Evolutionary conservation across 2,888 invertebrate species (phyloP).

Genomic region (Matsumyia berberina): DNA sequence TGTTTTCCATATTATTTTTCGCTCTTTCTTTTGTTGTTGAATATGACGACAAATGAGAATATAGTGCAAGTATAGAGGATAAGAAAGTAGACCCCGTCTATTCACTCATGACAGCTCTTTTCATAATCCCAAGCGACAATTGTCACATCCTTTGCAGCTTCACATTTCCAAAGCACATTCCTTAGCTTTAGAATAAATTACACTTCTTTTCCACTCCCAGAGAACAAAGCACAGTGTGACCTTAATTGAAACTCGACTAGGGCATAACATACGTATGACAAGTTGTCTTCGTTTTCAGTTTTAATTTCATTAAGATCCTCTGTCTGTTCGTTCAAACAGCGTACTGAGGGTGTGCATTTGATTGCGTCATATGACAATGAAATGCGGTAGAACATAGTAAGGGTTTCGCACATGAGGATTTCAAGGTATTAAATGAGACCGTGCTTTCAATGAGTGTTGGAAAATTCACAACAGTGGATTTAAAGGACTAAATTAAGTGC

Average conservation of each 20-base stretch:
- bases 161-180: neutral
- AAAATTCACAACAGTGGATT: no score
- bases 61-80: no score
- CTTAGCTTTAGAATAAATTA: conserved; percentile 1
- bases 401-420: neutral
- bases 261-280: neutral
- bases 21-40: no score
- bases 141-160: neutral
- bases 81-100: neutral
- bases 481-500: no score
- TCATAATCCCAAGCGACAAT: neutral
- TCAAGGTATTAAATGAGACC: no score
- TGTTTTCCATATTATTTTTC: no score
- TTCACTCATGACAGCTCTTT: neutral
- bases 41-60: no score
- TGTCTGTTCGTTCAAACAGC: neutral
- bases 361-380: neutral
- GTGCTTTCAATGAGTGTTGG: no score
- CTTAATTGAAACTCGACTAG: conserved; percentile 1
- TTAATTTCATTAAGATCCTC: neutral
- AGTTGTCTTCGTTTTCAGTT: neutral
- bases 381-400: neutral
- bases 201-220: neutral
- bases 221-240: neutral
- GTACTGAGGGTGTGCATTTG: neutral